A percentile compares a stretch with the other conserved stretches of the same genome.
phyloP scores from a whole-genome alignment of 2,113 vertebrate genomes.

The Gallinago media region DNA sequence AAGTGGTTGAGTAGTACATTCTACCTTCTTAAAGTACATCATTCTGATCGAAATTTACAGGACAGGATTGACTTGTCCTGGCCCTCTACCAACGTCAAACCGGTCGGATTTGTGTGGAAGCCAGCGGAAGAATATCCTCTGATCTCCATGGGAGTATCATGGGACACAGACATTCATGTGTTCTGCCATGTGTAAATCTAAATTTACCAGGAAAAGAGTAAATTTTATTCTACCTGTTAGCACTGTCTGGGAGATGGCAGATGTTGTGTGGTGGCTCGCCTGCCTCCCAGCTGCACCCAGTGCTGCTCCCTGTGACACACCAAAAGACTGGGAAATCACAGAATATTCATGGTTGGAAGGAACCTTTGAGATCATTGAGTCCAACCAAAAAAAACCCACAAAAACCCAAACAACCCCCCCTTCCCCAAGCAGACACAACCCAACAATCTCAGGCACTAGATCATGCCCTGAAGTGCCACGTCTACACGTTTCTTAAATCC shows the following conservation, averaged over 20 bases:
- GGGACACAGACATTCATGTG: rapidly evolving
- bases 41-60: neutral
- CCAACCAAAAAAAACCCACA: too few species aligned
- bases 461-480: too few species aligned
- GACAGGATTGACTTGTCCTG: neutral
- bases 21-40: too few species aligned
- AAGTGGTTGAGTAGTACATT: neutral
- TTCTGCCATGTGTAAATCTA: neutral
- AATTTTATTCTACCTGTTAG: neutral
- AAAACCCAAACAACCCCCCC: too few species aligned
- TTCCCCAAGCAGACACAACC: too few species aligned
- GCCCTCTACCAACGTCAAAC: neutral
- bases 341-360: too few species aligned
- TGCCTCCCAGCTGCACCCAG: neutral
- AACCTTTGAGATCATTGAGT: too few species aligned
- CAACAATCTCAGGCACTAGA: too few species aligned
- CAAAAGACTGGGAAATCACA: neutral
- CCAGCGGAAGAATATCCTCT: neutral
- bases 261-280: rapidly evolving
- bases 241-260: neutral
- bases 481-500: too few species aligned
- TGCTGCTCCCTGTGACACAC: rapidly evolving
- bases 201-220: neutral
- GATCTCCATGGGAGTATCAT: neutral
- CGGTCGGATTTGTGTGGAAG: neutral